Conservation (phyloP, 2,797 vertebrate genomes). For the Protosalanx chinensis region DNA sequence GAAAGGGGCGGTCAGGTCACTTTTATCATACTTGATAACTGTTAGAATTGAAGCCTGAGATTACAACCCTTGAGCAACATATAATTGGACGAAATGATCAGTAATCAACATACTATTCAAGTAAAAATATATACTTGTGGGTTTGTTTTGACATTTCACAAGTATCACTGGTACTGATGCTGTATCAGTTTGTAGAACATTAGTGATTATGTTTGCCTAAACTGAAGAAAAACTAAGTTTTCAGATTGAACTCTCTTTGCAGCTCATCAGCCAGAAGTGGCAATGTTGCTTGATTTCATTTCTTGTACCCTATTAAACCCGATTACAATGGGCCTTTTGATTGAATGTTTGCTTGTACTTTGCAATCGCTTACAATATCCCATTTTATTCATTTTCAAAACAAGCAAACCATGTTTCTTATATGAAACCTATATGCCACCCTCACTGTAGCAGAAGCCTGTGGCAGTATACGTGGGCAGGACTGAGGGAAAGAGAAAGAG, state of each 20-base stretch:
- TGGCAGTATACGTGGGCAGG: constrained; percentile 9
- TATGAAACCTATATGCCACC: constrained; percentile 18
- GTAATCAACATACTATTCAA: constrained; percentile 52
- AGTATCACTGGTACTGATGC: neutral
- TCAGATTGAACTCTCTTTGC: neutral
- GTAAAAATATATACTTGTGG: constrained; percentile 31
- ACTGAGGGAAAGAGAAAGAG: neutral
- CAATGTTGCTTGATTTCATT: too few relatives aligned
- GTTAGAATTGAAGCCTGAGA: constrained; percentile 36
- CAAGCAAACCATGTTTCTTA: constrained; percentile 17
- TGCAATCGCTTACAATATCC: constrained; percentile 24
- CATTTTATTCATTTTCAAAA: constrained; percentile 1
- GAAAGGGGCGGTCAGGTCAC: constrained; percentile 46
- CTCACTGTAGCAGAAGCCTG: neutral
- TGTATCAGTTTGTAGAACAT: neutral
- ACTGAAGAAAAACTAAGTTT: neutral
- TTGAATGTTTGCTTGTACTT: too few relatives aligned
- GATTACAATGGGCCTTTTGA: too few relatives aligned
- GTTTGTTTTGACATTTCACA: constrained; percentile 25
- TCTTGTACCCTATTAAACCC: too few relatives aligned
- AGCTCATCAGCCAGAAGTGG: neutral
- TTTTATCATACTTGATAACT: constrained; percentile 47
- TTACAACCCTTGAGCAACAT: constrained; percentile 31
- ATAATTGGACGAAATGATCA: constrained; percentile 33
- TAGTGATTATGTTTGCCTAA: neutral